Conservation (phyloP, 2,888 invertebrate genomes). For the Tipula confusa region DNA sequence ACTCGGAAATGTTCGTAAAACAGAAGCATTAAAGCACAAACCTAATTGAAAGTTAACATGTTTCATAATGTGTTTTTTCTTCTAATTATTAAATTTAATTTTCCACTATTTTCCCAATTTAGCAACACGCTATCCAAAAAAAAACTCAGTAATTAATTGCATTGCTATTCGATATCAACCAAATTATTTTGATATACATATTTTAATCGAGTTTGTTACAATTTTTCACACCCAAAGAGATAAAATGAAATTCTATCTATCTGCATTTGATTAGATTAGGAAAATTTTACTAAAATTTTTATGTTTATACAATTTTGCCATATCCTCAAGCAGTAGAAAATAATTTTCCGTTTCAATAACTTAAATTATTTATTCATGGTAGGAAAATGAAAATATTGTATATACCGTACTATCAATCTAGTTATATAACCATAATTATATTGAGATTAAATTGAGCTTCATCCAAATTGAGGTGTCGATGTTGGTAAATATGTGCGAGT, state of each 20-base stretch:
- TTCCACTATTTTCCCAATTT: neutral
- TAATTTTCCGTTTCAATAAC: neutral
- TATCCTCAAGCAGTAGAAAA: neutral
- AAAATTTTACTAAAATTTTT: neutral
- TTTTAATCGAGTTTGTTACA: neutral
- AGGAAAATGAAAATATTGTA: neutral
- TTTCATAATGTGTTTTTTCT: no score
- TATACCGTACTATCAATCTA: neutral
- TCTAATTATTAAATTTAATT: neutral
- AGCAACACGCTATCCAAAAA: neutral
- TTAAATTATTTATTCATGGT: conserved; percentile 3
- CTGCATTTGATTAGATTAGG: neutral
- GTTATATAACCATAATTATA: neutral
- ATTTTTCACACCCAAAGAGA: neutral
- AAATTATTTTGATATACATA: neutral
- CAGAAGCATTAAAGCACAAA: no score
- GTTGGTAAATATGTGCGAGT: neutral
- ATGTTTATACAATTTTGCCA: neutral
- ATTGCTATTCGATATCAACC: neutral
- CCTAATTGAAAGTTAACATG: no score
- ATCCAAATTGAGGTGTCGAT: neutral
- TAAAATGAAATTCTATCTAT: neutral
- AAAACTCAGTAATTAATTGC: neutral
- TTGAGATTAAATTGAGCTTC: neutral
- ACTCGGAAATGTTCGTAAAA: no score